A percentile compares a stretch with the other conserved stretches of the same genome.
Evolutionary conservation across 1,140 invertebrate genomes (phyloP).

Genomic region (Oscheius sp.): DNA sequence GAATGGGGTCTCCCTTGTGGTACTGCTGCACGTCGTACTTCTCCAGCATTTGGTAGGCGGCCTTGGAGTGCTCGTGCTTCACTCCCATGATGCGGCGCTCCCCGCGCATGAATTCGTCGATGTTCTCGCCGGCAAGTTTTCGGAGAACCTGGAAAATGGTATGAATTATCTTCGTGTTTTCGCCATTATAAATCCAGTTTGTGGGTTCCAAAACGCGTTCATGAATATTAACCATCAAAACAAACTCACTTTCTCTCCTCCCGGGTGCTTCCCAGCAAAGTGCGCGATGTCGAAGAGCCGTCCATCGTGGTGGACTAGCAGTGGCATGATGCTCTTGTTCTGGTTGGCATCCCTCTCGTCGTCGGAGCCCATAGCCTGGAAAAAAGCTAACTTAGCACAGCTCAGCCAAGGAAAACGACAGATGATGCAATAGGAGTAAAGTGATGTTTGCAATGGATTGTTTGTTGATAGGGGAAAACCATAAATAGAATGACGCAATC

Average conservation of each 20-base stretch:
- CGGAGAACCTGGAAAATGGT: conserved; percentile 43
- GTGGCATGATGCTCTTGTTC: conserved; percentile 31
- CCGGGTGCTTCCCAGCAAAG: conserved; percentile 62
- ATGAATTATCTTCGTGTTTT: background rate
- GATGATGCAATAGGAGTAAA: too few relatives aligned
- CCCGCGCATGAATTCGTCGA: conserved; percentile 58
- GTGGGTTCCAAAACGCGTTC: background rate
- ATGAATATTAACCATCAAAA: background rate
- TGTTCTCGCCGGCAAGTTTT: conserved; percentile 58
- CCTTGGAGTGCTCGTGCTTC: conserved; percentile 61
- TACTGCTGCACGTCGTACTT: conserved; percentile 60
- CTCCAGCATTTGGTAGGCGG: conserved; percentile 62
- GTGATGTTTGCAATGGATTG: too few relatives aligned
- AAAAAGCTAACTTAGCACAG: too few relatives aligned
- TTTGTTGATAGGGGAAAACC: too few relatives aligned
- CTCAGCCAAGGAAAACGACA: too few relatives aligned
- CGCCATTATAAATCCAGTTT: background rate
- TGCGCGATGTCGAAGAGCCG: conserved; percentile 62
- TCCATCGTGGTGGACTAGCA: conserved; percentile 54
- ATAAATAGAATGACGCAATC: too few relatives aligned
- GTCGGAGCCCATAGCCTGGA: conserved; percentile 2
- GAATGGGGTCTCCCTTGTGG: conserved; percentile 59
- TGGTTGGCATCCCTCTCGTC: conserved; percentile 6
- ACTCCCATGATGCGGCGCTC: conserved; percentile 48
- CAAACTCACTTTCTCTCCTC: conserved; percentile 52